Evolutionary conservation across 2,888 invertebrate genomes (phyloP).

Genomic region (Hirtodrosophila trivittata): DNA sequence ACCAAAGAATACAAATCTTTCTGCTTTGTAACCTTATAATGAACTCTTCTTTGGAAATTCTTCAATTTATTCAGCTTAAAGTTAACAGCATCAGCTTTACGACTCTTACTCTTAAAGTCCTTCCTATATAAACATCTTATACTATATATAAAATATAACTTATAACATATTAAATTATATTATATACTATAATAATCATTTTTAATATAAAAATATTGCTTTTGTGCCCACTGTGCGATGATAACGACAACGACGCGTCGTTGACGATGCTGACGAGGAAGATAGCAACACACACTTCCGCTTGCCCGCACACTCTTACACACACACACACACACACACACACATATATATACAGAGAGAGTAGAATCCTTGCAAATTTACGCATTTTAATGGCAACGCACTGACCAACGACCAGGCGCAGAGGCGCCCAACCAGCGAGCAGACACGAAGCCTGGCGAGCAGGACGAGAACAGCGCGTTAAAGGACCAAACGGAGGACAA

Average conservation of each 20-base stretch:
- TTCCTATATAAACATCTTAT: no score
- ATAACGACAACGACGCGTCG: slow-evolving; percentile 6
- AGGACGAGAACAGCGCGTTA: background rate
- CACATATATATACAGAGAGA: slow-evolving; percentile 1
- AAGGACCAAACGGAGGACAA: slow-evolving; percentile 15
- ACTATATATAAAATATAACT: no score
- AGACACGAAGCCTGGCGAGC: slow-evolving; percentile 26
- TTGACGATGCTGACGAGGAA: slow-evolving; percentile 33
- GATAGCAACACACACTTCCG: slow-evolving; percentile 37
- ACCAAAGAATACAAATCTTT: no score
- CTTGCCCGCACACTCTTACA: slow-evolving; percentile 5
- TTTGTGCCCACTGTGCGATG: slow-evolving; percentile 28
- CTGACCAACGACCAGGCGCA: slow-evolving; percentile 55
- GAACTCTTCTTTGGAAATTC: no score
- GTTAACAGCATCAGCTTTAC: no score
- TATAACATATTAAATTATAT: no score
- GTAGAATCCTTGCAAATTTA: slow-evolving; percentile 63
- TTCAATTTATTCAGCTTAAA: no score
- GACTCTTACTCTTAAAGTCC: no score
- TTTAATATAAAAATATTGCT: background rate
- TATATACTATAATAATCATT: no score
- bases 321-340: slow-evolving; percentile 1
- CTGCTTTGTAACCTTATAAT: no score
- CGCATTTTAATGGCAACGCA: slow-evolving; percentile 73
- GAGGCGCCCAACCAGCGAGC: slow-evolving; percentile 1